Evolutionary conservation across 2,888 invertebrate species (phyloP), one percentile per base, ranked within the genome.

Genomic region (Hartigia nigra): DNA sequence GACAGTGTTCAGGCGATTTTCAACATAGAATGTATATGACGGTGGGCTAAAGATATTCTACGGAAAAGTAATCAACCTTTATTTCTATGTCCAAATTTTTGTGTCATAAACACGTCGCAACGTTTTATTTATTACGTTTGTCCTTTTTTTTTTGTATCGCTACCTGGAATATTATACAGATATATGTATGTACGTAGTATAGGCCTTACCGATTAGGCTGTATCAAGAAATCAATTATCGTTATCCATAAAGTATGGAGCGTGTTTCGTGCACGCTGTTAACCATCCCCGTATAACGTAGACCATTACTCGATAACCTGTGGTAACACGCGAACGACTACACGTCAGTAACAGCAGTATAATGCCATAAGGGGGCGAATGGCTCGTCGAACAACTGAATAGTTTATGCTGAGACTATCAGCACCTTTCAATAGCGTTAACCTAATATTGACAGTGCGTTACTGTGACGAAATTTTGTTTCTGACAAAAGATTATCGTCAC

Each of bases 371-470:
- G 84, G 55, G 74, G 84, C 82, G 80, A 77, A 83, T 72, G 35
- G 75, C 75, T 39, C 82, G 83, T 83, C 83, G 79, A 85, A 81
- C 80, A 84, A 80, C 80, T 87, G 86, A 88, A 90, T 88, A 87
- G 86, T 89, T 89, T 85, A 88, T 87, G 86, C 76, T 80, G 72
- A 77, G 84, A 82, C 87, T 87, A 88, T 88, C 88, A 88, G 83
- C 87, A 84, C 86, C 85, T 88, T 87, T 88, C 88, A 87, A 88
- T 89, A 85, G 70, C 39, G 70, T 39, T 37, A 31, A 80, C 77
- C 76, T 82, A 82, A 84, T 86, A 88, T 88, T 86, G 89, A 87
- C 87, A 86, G 82, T 77, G 79, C 79, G 55, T 55, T 55, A 1
- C 55, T 23, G 55, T 23, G 55, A 55, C 23, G 23, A 55, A 55